phyloP scores from a whole-genome alignment of 2,797 vertebrate genomes.

The Glossophaga mutica region DNA sequence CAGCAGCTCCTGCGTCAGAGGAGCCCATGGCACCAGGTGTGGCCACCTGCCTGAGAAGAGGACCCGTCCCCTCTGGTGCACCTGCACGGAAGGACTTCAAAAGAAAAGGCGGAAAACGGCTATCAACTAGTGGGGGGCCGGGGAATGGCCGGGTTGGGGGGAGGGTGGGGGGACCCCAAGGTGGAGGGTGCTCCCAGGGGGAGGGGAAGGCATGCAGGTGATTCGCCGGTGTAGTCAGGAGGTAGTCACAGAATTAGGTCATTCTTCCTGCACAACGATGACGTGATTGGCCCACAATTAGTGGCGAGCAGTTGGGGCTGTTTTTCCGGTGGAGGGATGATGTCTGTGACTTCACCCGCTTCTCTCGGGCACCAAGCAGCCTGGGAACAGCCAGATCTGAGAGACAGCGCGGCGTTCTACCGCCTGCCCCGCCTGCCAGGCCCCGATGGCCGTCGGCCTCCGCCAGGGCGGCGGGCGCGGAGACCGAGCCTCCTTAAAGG shows the following conservation, averaged over 20 bases:
- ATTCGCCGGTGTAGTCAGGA: not conserved
- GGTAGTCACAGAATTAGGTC: conserved; percentile 32
- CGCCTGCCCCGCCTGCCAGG: not conserved
- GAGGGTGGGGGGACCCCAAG: no score
- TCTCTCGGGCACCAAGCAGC: not conserved
- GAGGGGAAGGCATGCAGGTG: not conserved
- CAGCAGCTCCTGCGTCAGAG: not conserved
- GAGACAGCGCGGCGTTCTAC: not conserved
- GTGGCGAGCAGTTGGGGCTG: conserved; percentile 41
- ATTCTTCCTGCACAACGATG: conserved; percentile 46
- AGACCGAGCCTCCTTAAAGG: not conserved
- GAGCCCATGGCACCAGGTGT: not conserved
- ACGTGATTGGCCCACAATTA: conserved; percentile 26
- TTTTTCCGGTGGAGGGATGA: conserved; percentile 48
- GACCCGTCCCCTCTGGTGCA: not conserved
- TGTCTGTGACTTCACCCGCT: not conserved
- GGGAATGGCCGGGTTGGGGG: no score
- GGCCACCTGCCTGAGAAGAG: not conserved
- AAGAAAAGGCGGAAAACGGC: not conserved
- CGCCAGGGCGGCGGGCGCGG: not conserved
- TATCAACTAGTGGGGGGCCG: not conserved
- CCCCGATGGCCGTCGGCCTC: no score
- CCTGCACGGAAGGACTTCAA: not conserved
- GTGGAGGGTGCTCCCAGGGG: not conserved
- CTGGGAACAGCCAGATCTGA: not conserved